Percentiles rank a stretch among this genome's conserved stretches.
These are phyloP conservation scores for Holothuria scabra DNA, from an alignment of 53 echinoderm and acorn worm genomes.

Conservation along the genomic window DNA sequence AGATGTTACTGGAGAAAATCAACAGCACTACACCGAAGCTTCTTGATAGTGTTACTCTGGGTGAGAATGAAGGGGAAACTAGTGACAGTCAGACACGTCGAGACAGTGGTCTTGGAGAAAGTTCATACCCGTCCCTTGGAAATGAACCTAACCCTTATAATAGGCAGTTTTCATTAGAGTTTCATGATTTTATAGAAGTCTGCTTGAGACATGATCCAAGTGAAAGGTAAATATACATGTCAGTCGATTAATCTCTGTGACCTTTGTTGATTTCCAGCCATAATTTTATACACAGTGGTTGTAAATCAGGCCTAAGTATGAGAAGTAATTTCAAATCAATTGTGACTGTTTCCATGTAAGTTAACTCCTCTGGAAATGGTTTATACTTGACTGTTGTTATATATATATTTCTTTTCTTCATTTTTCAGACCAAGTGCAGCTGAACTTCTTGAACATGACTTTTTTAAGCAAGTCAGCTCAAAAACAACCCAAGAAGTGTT, in stretches of 20 bases:
- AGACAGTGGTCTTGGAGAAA: slow-evolving; percentile 58
- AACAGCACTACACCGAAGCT: slow-evolving; percentile 96
- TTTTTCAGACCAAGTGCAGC: slow-evolving; percentile 82
- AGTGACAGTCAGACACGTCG: slow-evolving; percentile 46
- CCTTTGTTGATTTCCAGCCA: too few relatives aligned
- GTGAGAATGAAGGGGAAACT: slow-evolving; percentile 48
- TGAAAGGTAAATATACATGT: slow-evolving; percentile 57
- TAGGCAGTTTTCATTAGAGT: slow-evolving; percentile 89
- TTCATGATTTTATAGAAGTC: slow-evolving; percentile 92
- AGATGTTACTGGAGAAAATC: slow-evolving; percentile 98
- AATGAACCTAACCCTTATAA: slow-evolving; percentile 84
- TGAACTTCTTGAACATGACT: slow-evolving; percentile 74
- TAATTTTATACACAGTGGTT: too few relatives aligned
- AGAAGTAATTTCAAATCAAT: too few relatives aligned
- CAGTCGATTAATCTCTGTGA: too few relatives aligned
- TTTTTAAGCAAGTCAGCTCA: slow-evolving; percentile 85
- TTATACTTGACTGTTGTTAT: too few relatives aligned
- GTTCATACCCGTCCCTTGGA: slow-evolving; percentile 39
- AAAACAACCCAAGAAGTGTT: slow-evolving; percentile 77
- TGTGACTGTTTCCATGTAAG: too few relatives aligned
- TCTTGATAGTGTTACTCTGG: slow-evolving; percentile 84
- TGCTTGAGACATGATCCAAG: slow-evolving; percentile 82
- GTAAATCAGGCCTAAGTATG: too few relatives aligned
- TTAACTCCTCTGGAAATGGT: too few relatives aligned
- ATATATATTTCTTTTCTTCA: background rate